Evolutionary conservation across 2,797 vertebrate species (phyloP), one percentile per base, ranked within the genome.

Genomic region (Enoplosus armatus): DNA sequence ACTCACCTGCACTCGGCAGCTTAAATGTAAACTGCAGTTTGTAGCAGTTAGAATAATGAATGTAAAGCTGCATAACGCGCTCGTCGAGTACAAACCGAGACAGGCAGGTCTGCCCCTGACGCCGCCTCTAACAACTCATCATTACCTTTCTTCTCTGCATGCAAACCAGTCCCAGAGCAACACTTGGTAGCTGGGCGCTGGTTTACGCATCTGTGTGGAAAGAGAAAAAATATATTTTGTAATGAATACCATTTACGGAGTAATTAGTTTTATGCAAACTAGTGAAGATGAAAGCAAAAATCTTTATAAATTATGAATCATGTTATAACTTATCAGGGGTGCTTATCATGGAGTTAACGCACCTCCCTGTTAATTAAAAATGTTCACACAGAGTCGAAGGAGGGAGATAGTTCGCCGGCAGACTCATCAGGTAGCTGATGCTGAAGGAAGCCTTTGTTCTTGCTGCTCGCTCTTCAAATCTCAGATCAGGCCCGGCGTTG

Each of bases 261-360:
- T 98, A 98, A 99, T 98, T 99, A 99, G 97, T 98, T 98, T 98
- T 98, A 98, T 98, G 97, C 97, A 99, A 99, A 99, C 96, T 96
- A 97, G 95, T 94, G 92, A 95, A 98, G 97, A 99, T 99, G 97
- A 99, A 99, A 99, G 97, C 95, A 91, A 83, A 96, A 97, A 97
- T 96, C 96, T 94, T 95, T 97, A 98, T 99, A 96, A 99, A 99
- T 99, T 97, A 99, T 99, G 97, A 97, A 99, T 98, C 94, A 93
- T 96, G 96, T 98, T 97, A 94, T 97, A 97, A 97, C 94, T 97
- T 97, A 97, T 97, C 96, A 88, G 95, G 95, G 94, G 93, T 94
- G 95, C 96, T 94, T 93, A 92, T 95, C 91, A 76, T 82, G 54
- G 87, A 90, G 92, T 91, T 96, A 97, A 96, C 95, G 96, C 97